phyloP scores from a whole-genome alignment of 1,140 invertebrate genomes.

The Conus betulinus region DNA sequence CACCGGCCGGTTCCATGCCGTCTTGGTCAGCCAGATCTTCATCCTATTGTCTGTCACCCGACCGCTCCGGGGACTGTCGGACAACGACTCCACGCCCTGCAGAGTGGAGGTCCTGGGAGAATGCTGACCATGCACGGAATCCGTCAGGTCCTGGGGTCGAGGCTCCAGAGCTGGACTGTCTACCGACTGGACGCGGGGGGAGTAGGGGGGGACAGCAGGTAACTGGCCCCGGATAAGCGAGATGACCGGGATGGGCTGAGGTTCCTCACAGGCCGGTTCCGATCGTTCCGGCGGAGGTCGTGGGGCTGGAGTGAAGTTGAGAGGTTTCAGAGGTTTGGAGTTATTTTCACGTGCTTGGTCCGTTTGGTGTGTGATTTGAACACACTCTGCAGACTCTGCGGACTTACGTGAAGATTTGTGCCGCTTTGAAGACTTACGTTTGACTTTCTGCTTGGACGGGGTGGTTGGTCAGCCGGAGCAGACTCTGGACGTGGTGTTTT shows the following conservation, averaged over 20 bases:
- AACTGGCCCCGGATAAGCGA: background rate
- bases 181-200: background rate
- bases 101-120: background rate
- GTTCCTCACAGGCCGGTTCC: background rate
- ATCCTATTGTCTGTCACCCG: background rate
- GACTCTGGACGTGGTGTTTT: background rate
- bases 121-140: background rate
- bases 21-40: slow-evolving; percentile 16
- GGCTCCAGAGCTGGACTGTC: background rate
- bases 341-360: background rate
- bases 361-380: background rate
- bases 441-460: background rate
- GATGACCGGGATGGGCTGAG: slow-evolving; percentile 7
- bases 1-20: background rate
- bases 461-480: background rate
- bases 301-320: background rate
- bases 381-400: background rate
- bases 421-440: background rate
- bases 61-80: background rate
- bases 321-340: background rate
- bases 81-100: background rate
- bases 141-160: background rate
- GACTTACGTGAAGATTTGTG: background rate
- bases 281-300: background rate
- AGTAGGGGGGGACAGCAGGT: background rate